These are phyloP conservation scores for Torymus auratus DNA, from an alignment of 2,888 invertebrate genomes.

Conservation along the genomic window DNA sequence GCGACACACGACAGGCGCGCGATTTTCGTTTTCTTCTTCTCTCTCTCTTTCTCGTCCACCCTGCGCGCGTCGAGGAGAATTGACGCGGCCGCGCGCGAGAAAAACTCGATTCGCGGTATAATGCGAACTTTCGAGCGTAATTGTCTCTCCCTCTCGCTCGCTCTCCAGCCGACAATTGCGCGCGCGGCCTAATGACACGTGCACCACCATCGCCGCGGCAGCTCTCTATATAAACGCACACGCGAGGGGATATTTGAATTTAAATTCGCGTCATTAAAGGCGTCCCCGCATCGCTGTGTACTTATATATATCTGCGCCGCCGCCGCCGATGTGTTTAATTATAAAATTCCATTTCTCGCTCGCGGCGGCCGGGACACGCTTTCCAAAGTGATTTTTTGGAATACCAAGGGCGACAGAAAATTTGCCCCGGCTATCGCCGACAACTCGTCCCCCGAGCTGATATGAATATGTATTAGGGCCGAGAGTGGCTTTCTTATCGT, in stretches of 20 bases:
- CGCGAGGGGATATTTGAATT: conserved; percentile 53
- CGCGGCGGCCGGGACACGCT: neutral
- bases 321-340: conserved; percentile 36
- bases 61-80: too few species aligned
- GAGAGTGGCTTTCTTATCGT: neutral
- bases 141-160: conserved; percentile 8
- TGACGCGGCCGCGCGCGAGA: neutral
- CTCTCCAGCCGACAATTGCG: too few species aligned
- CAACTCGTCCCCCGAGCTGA: neutral
- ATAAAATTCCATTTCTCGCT: conserved; percentile 41
- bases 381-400: conserved; percentile 41
- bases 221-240: neutral
- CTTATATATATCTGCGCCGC: conserved; percentile 41
- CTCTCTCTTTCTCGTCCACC: too few species aligned
- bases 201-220: too few species aligned
- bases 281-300: conserved; percentile 30
- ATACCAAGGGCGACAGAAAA: conserved; percentile 49
- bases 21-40: too few species aligned
- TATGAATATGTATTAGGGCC: conserved; percentile 42
- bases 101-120: conserved; percentile 49
- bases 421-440: conserved; percentile 36
- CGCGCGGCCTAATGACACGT: too few species aligned
- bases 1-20: too few species aligned
- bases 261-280: conserved; percentile 54
- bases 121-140: conserved; percentile 13